Evolutionary conservation across 2,888 invertebrate genomes (phyloP), one percentile per base, ranked within the genome.

Genomic region (Conomelus anceps): DNA sequence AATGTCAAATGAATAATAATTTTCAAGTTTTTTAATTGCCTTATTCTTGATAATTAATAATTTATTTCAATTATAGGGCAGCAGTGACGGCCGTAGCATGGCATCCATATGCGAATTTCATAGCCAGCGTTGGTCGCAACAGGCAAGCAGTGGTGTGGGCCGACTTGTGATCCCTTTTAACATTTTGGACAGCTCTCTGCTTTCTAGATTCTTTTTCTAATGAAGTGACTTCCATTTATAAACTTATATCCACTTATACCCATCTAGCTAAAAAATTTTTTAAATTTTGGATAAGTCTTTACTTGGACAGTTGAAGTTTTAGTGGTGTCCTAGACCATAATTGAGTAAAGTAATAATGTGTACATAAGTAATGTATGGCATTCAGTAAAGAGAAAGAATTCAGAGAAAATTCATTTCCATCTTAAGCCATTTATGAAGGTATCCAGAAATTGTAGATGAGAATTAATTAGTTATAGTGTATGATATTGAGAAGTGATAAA

Each of bases 51-150:
- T 41, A 13, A 11, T 41, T 41, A 17, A 17, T 41, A 17, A 17
- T 41, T 23, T 3, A 26, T 93, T 91, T 93, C 94, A 93, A 88
- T 91, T 94, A 92, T 95, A 98, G 98, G 94, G 95, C 96, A 89
- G 96, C 97, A 1, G 97, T 98, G 90, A 97, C 97, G 90, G 97
- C 98, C 84, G 97, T 98, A 84, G 95, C 97, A 86, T 98, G 98
- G 98, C 97, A 97, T 93, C 97, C 97, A 7, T 97, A 96, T 93
- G 97, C 96, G 85, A 96, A 96, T 87, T 95, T 96, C 90, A 94
- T 98, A 89, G 96, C 97, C 88, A 97, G 97, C 85, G 98, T 97
- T 91, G 98, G 98, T 93, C 96, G 96, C 91, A 95, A 96, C 92
- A 98, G 97, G 93, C 96, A 96, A 91, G 97, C 96, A 89, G 94